Evolutionary conservation across 2,113 vertebrate genomes (phyloP).

Genomic region (Cnemophilus loriae): DNA sequence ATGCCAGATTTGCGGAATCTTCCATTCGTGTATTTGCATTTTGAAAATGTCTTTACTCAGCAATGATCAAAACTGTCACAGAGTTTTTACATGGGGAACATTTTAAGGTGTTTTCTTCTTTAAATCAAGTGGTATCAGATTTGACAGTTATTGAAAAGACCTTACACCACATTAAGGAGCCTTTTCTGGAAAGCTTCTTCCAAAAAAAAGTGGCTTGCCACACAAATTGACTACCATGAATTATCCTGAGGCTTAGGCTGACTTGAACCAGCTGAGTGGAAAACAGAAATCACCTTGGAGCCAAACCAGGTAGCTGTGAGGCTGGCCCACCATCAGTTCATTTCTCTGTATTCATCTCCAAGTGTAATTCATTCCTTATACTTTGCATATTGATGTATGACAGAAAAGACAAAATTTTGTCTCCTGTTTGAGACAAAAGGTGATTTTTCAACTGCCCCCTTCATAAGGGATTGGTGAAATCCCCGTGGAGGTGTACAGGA

Average conservation of each 20-base stretch:
- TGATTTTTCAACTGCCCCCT: accelerated
- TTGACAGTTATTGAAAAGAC: background rate
- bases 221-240: background rate
- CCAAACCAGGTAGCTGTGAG: background rate
- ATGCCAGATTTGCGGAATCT: background rate
- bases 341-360: background rate
- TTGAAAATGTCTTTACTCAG: background rate
- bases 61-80: background rate
- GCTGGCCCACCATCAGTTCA: accelerated
- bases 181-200: background rate
- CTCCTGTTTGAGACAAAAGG: background rate
- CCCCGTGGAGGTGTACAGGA: accelerated
- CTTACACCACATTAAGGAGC: background rate
- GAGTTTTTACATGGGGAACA: background rate
- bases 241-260: background rate
- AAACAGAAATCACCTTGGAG: background rate
- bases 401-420: background rate
- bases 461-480: background rate
- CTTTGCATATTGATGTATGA: background rate
- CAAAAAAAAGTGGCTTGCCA: background rate
- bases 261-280: background rate
- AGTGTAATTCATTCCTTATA: background rate
- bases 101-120: background rate
- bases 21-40: background rate
- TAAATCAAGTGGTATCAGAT: background rate